These are phyloP conservation scores for Montipora capitata DNA, from an alignment of 92 coral and sea anemone species.

Conservation along the genomic window DNA sequence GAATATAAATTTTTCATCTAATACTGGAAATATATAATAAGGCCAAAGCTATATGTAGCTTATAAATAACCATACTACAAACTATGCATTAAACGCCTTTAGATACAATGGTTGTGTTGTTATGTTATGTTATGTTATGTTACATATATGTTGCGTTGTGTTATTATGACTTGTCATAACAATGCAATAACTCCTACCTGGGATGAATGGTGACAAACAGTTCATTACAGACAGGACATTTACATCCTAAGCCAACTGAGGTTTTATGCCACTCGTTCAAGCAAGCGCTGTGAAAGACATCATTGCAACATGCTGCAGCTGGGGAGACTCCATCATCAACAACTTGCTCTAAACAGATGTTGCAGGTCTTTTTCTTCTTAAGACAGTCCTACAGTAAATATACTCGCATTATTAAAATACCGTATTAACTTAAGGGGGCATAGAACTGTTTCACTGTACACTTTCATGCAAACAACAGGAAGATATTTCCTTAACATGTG, in stretches of 20 bases:
- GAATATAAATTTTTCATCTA: background rate
- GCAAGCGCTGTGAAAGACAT: constrained; percentile 60
- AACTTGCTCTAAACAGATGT: constrained; percentile 44
- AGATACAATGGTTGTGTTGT: background rate
- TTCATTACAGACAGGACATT: constrained; percentile 63
- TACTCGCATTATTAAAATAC: constrained; percentile 17
- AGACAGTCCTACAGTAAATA: constrained; percentile 30
- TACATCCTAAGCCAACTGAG: constrained; percentile 48
- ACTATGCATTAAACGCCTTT: background rate
- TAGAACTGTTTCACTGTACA: too few relatives aligned
- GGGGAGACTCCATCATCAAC: constrained; percentile 59
- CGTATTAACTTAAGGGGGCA: too few relatives aligned
- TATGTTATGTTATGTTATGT: background rate
- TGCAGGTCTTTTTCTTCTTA: constrained; percentile 45
- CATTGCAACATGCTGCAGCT: constrained; percentile 63
- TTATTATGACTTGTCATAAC: background rate
- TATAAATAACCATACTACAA: constrained; percentile 1
- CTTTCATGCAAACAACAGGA: background rate
- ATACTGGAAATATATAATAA: background rate
- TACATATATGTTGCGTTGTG: background rate
- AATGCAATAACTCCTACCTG: constrained; percentile 36
- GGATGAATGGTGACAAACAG: constrained; percentile 49
- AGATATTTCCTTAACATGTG: background rate
- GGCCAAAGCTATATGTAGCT: constrained; percentile 1
- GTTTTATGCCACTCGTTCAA: constrained; percentile 60